Evolutionary conservation across 2,888 invertebrate species (phyloP).

Genomic region (Sabellastarte sp.): DNA sequence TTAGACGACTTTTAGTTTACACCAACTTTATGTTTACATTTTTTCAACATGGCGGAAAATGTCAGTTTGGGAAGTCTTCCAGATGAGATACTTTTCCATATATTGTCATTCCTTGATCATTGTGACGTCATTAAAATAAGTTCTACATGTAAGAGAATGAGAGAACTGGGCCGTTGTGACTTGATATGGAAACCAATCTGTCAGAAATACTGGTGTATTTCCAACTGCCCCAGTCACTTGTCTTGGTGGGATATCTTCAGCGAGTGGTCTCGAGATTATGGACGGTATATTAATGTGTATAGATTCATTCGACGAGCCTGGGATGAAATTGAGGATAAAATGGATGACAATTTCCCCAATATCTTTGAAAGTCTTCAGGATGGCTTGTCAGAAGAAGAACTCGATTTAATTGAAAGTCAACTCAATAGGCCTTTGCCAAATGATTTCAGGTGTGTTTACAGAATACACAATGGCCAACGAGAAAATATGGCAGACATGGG

Average conservation of each 20-base stretch:
- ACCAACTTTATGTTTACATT: too few species aligned
- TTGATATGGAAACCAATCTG: too few species aligned
- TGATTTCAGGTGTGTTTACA: conserved; percentile 12
- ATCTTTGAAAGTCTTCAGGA: background rate
- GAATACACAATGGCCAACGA: conserved; percentile 12
- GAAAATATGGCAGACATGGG: background rate
- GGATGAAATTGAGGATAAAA: background rate
- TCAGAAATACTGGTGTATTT: too few species aligned
- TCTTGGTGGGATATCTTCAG: background rate
- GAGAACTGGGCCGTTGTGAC: too few species aligned
- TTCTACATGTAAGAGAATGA: too few species aligned
- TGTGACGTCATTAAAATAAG: too few species aligned
- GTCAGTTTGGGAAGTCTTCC: too few species aligned
- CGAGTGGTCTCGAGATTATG: background rate
- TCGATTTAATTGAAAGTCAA: conserved; percentile 8
- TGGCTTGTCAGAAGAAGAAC: conserved; percentile 9
- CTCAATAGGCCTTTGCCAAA: conserved; percentile 1
- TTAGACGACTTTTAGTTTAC: too few species aligned
- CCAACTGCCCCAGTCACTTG: background rate
- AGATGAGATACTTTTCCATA: too few species aligned
- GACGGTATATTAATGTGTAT: background rate
- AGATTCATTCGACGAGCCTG: background rate
- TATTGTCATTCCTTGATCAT: too few species aligned
- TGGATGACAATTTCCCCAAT: too few species aligned
- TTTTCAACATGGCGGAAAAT: too few species aligned